Base-by-base conservation (phyloP, 2,888 invertebrate species). In the Apodemia hepburni region DNA sequence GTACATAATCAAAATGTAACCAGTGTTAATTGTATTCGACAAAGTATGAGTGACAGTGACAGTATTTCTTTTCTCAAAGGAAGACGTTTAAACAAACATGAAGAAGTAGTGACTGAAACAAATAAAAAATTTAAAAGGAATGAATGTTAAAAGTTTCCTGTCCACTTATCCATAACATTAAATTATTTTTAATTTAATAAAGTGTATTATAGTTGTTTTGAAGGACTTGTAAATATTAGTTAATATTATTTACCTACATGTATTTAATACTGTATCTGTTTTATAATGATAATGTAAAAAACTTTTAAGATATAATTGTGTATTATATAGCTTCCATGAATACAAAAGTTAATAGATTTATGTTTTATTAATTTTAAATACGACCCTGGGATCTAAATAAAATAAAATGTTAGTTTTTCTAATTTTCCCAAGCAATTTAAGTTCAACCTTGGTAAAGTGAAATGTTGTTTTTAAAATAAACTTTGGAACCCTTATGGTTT, bases 231-330 rank as follows among this genome's bases (percentile, higher is more conserved):
- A 91, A 84, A 91, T 90, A 91, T 81, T 89, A 89, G 84, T 77
- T 86, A 80, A 77, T 80, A 74, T 70, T 81, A 82, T 54, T 79
- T 81, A 81, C 81, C 80, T 77, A 80, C 79, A 78, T 87, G 85
- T 89, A 89, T 89, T 87, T 88, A 88, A 87, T 87, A 87, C 81
- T 85, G 81, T 87, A 87, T 78, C 79, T 88, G 87, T 87, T 88
- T 87, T 87, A 82, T 84, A 84, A 81, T 76, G 72, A 76, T 81
- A 84, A 84, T 87, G 87, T 88, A 88, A 85, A 87, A 78, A 81
- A 80, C 78, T 73, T 80, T 80, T 81, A 83, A 77, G 80, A 57
- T 58, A 35, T 54, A 60, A 65, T 61, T 79, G 78, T 88, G 86
- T 88, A 88, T 83, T 76, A 87, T 87, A 87, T 74, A 87, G 85